phyloP scores from a whole-genome alignment of 2,797 vertebrate species.

The Meda fulgida region DNA sequence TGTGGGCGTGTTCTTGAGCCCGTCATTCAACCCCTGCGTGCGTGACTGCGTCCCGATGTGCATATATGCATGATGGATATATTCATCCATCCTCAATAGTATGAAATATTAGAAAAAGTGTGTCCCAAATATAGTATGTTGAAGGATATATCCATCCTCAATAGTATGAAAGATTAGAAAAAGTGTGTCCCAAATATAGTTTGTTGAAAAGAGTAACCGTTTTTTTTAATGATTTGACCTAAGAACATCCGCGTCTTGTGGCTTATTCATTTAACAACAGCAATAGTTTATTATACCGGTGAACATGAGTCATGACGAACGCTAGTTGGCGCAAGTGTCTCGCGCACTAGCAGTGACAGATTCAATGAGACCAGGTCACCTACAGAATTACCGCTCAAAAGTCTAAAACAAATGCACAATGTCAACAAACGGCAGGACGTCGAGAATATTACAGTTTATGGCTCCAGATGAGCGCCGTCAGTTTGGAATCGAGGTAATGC shows the following conservation, averaged over 20 bases:
- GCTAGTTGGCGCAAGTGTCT: constrained; percentile 19
- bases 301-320: background rate
- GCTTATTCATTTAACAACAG: background rate
- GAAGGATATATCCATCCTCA: too few species aligned
- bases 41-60: too few species aligned
- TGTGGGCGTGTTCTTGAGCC: too few species aligned
- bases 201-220: too few species aligned
- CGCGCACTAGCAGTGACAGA: background rate
- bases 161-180: too few species aligned
- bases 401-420: constrained; percentile 37
- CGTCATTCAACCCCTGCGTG: too few species aligned
- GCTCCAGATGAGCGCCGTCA: constrained; percentile 49
- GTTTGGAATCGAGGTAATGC: constrained; percentile 55
- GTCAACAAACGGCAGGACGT: constrained; percentile 56
- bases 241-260: background rate
- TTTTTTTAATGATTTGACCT: too few species aligned
- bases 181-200: too few species aligned
- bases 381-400: background rate
- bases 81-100: too few species aligned
- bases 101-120: too few species aligned
- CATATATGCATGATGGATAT: too few species aligned
- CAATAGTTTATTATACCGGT: background rate
- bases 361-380: background rate
- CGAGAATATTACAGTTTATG: constrained; percentile 57
- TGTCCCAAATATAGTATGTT: too few species aligned